Base-by-base conservation (phyloP, 2,888 invertebrate species). In the Odontomyia ornata region DNA sequence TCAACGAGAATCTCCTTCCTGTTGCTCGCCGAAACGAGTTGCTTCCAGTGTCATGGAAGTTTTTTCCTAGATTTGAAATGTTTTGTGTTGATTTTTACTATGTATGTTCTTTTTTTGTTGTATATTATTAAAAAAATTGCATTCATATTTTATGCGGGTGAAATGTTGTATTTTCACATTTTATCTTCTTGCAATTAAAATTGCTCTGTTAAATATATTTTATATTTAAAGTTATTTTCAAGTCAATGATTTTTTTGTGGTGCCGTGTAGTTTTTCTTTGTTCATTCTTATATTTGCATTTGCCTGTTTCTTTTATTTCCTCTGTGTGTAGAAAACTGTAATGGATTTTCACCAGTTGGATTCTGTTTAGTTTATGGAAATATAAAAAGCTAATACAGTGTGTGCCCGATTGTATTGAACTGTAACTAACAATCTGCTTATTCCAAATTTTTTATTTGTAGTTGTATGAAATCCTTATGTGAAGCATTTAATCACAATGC, bases 71-170 rank as follows among this genome's bases (percentile, higher is more conserved):
- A 72, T 47, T 25, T 69, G n/a, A 69, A 18, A 69, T 47, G 21
- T 69, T 60, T 25, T 56, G 52, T 18, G 30, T 52, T 72, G 52
- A 28, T 43, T 30, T 71, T 36, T 15, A 27, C 30, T 72, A 72
- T 72, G 52, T 72, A 72, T 47, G 46, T 43, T 71, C 13, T 13
- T 52, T 67, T 73, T 75, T 9, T 64, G 47, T 43, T 75, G 57
- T 75, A 73, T 73, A 57, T 57, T 57, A 36, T 72, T 57, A 73
- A 73, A 73, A 72, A 73, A 73, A 60, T 60, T 73, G 57, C 60
- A 57, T 36, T 52, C 60, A 25, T 60, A 36, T 73, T 73, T 57
- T 43, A 57, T 60, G 56, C 9, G 36, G 69, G 46, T 67, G 21
- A 18, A 67, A 47, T 69, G 46, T 57, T 73, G 73, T 73, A 73